Base-by-base conservation (phyloP, 2,888 invertebrate genomes). In the Heliconius charithonia region DNA sequence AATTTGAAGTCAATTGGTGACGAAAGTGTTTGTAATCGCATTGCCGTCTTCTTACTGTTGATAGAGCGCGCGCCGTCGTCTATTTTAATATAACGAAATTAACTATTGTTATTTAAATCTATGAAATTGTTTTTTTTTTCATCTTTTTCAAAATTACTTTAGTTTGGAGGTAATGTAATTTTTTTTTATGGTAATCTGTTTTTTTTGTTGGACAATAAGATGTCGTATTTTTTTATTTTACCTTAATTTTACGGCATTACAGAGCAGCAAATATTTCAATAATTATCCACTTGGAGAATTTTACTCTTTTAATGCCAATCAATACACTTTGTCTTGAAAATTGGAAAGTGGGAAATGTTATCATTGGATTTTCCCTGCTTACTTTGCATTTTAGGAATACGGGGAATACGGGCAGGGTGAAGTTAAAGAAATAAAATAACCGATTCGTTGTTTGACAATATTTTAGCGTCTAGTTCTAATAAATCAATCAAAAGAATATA, bases 11-110 rank as follows among this genome's bases (percentile, higher is more conserved):
- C 25, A 59, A 77, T 76, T 69, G 75, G 63, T 81, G 75, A 81
- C 77, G 79, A 81, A 81, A 81, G 75, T 71, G 62, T 70, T 78
- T 62, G 25, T 70, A 59, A 77, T 70, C 70, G 70, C 29, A 65
- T 51, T 25, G 29, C 10, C 12, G 32, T 51, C n/a, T 25, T 70
- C 70, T 37, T 25, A 70, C 51, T 27, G 22, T 70, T 45, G 9
- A 32, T 3, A 32, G 27, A 65, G 27, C 65, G 65, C 22, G 65
- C 19, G 10, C 59, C n/a, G 16, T 29, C 65, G 10, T 19, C 29
- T 66, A 6, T 22, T 29, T 66, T 27, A 66, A 1, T 66, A 29
- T 22, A 66, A 32, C 32, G 65, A 22, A 66, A 66, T 66, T 19
- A 22, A 19, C 65, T 32, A 19, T 66, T 66, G 65, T 22, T 10